A percentile compares a stretch with the other conserved stretches of the same genome.
These are phyloP conservation scores for Leptocoma aspasia DNA, from an alignment of 2,113 vertebrate genomes.

Conservation along the genomic window DNA sequence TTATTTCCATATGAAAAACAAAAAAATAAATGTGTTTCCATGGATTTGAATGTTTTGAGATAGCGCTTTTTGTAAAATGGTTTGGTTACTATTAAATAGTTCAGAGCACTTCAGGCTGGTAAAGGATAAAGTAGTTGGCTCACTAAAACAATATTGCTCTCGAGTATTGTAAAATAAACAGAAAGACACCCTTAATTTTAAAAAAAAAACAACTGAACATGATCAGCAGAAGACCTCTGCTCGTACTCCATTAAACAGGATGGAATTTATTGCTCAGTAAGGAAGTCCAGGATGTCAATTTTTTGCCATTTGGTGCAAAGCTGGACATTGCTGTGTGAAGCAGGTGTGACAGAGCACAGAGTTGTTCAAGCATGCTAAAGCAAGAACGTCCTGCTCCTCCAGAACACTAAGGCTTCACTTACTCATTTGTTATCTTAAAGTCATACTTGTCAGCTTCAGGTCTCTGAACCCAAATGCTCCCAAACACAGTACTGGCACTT, in stretches of 20 bases:
- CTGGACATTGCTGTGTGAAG: background rate
- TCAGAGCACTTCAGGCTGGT: background rate
- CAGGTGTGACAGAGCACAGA: background rate
- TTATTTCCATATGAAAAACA: constrained; percentile 18
- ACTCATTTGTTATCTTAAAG: background rate
- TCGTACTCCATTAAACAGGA: background rate
- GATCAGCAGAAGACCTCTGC: background rate
- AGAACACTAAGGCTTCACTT: background rate
- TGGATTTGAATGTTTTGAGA: background rate
- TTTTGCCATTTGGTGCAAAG: background rate
- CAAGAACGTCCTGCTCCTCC: background rate
- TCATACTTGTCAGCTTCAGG: background rate
- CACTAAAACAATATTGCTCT: background rate
- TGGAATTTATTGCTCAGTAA: background rate
- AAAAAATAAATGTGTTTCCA: constrained; percentile 14
- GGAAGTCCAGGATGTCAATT: background rate
- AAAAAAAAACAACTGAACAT: background rate
- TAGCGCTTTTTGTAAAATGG: background rate
- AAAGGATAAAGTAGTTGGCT: background rate
- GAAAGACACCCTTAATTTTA: background rate
- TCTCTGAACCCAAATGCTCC: background rate
- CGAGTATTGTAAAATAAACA: background rate
- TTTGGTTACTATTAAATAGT: background rate
- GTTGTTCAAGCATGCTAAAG: background rate
- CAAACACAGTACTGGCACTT: background rate